These are phyloP conservation scores for Cydia fagiglandana DNA, from an alignment of 1,140 invertebrate species.

Conservation along the genomic window DNA sequence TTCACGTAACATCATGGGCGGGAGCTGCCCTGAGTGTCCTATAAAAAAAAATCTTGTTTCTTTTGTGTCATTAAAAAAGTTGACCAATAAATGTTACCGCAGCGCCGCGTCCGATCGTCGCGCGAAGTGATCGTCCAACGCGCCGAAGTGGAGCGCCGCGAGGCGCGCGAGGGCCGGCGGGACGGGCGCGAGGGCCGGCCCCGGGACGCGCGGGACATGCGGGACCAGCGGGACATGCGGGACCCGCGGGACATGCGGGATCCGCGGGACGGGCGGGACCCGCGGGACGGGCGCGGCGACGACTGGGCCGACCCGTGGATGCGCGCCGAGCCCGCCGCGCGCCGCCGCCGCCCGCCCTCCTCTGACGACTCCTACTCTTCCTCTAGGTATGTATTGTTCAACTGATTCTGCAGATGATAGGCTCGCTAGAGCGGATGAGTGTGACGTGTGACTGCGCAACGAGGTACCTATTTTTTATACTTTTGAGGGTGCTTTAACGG, in stretches of 20 bases:
- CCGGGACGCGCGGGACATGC: conserved; percentile 82
- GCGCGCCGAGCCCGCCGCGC: conserved; percentile 76
- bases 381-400: conserved; percentile 79
- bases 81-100: background rate
- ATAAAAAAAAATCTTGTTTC: too few relatives aligned
- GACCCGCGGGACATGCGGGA: conserved; percentile 52
- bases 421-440: background rate
- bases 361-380: conserved; percentile 88
- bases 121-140: conserved; percentile 89
- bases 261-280: conserved; percentile 83
- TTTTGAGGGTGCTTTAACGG: background rate
- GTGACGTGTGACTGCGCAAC: background rate
- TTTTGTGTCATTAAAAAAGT: background rate
- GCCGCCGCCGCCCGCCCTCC: conserved; percentile 81
- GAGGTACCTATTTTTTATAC: background rate
- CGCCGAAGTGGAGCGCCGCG: conserved; percentile 76
- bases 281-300: conserved; percentile 86
- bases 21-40: too few relatives aligned
- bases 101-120: conserved; percentile 83
- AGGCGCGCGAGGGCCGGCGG: conserved; percentile 54
- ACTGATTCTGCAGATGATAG: conserved; percentile 1
- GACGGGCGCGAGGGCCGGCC: conserved; percentile 34
- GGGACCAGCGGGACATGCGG: conserved; percentile 82
- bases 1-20: too few relatives aligned
- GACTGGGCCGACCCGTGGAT: conserved; percentile 97